Evolutionary conservation across 2,113 vertebrate genomes (phyloP).

Genomic region (Dipodomys ordii): DNA sequence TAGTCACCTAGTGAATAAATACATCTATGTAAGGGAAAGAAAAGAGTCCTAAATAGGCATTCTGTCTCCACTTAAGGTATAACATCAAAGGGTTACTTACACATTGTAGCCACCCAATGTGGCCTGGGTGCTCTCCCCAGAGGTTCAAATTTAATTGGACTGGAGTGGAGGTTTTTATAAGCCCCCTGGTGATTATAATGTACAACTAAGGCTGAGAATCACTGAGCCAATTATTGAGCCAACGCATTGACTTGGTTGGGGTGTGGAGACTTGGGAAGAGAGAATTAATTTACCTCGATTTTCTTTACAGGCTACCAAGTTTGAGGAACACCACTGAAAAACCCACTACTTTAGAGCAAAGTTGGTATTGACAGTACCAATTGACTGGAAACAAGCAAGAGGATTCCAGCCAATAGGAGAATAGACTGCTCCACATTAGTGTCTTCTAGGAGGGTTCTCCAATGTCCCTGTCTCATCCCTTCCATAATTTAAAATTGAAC

Average conservation of each 20-base stretch:
- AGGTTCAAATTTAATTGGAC: neutral
- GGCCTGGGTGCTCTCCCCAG: neutral
- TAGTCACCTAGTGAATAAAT: neutral
- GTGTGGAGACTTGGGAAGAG: neutral
- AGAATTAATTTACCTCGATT: neutral
- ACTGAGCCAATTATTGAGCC: neutral
- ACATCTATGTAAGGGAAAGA: no score
- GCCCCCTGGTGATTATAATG: neutral
- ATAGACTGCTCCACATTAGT: neutral
- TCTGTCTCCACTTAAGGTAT: neutral
- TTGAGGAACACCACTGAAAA: neutral
- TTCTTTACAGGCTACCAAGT: neutral
- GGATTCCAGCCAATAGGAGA: neutral
- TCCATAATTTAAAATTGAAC: constrained; percentile 12
- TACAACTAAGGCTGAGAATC: neutral
- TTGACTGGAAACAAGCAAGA: neutral
- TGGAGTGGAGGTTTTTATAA: neutral
- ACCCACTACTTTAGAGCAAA: neutral
- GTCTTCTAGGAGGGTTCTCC: neutral
- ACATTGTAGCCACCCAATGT: neutral
- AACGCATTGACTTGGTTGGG: neutral
- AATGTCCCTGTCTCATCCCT: neutral
- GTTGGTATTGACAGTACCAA: neutral
- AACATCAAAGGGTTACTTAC: no score
- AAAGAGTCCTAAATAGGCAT: neutral